These are phyloP conservation scores for Choreutis nemorana DNA, from an alignment of 2,888 invertebrate genomes.

Conservation along the genomic window DNA sequence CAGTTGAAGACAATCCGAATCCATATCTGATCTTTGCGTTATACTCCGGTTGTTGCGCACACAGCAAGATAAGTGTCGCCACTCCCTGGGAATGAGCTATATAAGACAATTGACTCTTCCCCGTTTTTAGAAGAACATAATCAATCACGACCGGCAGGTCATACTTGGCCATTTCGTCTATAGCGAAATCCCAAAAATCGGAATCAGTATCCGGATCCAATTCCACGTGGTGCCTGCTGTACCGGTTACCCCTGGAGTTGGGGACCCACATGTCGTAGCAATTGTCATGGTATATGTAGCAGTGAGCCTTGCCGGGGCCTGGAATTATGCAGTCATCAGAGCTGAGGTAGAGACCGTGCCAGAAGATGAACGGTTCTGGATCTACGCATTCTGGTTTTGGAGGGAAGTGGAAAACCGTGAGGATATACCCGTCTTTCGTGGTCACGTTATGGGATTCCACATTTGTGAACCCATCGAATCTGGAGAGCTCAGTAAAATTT, in stretches of 20 bases:
- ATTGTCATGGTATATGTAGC: slow-evolving; percentile 18
- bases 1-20: slow-evolving; percentile 20
- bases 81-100: slow-evolving; percentile 24
- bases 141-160: slow-evolving; percentile 23
- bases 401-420: slow-evolving; percentile 8
- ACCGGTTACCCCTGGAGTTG: slow-evolving; percentile 10
- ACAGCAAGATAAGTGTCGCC: slow-evolving; percentile 15
- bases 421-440: slow-evolving; percentile 22
- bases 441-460: slow-evolving; percentile 11
- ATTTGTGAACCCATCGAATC: slow-evolving; percentile 1
- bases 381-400: slow-evolving; percentile 2
- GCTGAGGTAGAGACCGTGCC: slow-evolving; percentile 19
- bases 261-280: slow-evolving; percentile 18
- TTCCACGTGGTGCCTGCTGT: slow-evolving; percentile 12
- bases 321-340: slow-evolving; percentile 19
- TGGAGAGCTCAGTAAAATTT: slow-evolving; percentile 1
- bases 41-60: slow-evolving; percentile 20
- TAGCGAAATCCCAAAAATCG: slow-evolving; percentile 19
- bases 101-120: slow-evolving; percentile 14
- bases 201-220: slow-evolving; percentile 14
- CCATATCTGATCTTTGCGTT: slow-evolving; percentile 21
- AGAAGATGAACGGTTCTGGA: slow-evolving; percentile 12
- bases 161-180: slow-evolving; percentile 19
- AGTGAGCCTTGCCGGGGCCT: slow-evolving; percentile 17
- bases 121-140: slow-evolving; percentile 18